These are phyloP conservation scores for Drosophila longiperda DNA, from an alignment of 2,888 invertebrate genomes.

Conservation along the genomic window DNA sequence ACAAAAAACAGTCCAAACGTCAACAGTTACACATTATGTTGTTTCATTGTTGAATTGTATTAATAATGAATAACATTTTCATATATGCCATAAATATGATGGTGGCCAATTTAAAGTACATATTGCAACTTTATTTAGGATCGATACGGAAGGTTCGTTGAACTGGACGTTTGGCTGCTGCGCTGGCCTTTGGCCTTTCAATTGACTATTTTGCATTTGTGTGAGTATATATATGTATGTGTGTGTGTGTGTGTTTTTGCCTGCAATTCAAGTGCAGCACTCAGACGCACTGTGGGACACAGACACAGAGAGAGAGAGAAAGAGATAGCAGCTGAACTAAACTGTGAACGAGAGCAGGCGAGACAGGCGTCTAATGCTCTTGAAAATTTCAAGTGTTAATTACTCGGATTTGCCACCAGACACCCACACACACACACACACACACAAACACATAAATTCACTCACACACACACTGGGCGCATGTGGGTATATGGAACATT, in stretches of 20 bases:
- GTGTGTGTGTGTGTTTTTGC: slow-evolving; percentile 25
- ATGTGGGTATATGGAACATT: slow-evolving; percentile 69
- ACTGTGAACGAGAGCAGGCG: slow-evolving; percentile 23
- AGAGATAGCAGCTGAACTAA: not conserved
- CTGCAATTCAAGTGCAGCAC: slow-evolving; percentile 64
- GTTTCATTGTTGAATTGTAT: slow-evolving; percentile 46
- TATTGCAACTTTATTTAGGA: slow-evolving; percentile 33
- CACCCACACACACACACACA: slow-evolving; percentile 35
- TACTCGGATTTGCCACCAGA: slow-evolving; percentile 62
- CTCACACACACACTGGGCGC: slow-evolving; percentile 12
- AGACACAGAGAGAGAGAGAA: slow-evolving; percentile 12
- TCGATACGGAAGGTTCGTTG: slow-evolving; percentile 68
- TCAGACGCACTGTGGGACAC: slow-evolving; percentile 40
- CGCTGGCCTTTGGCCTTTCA: slow-evolving; percentile 53
- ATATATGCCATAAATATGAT: slow-evolving; percentile 64
- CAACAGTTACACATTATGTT: slow-evolving; percentile 13
- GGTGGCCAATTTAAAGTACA: slow-evolving; percentile 67
- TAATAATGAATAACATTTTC: slow-evolving; percentile 41
- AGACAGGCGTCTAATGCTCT: slow-evolving; percentile 71
- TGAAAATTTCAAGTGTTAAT: slow-evolving; percentile 79
- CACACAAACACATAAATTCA: slow-evolving; percentile 19
- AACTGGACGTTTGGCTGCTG: slow-evolving; percentile 46
- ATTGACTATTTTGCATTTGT: slow-evolving; percentile 63
- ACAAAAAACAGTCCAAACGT: slow-evolving; percentile 25
- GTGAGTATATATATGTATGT: slow-evolving; percentile 15